phyloP scores from a whole-genome alignment of 1,140 invertebrate species.

The Calliphora vicina region DNA sequence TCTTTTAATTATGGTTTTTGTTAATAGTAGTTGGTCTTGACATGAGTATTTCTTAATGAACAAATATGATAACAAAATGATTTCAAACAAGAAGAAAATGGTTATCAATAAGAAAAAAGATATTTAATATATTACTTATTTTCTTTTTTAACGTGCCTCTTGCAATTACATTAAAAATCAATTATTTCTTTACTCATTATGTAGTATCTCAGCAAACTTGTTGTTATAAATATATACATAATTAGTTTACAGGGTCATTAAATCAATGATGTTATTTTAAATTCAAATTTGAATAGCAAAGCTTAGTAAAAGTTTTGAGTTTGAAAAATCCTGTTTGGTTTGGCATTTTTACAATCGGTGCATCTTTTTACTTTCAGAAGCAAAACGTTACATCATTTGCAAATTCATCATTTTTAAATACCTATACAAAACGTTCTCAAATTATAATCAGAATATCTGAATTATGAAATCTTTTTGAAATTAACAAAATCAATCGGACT shows the following conservation, averaged over 20 bases:
- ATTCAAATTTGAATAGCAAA: no score
- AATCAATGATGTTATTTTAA: not conserved
- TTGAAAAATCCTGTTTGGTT: no score
- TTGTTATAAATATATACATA: not conserved
- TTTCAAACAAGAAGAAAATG: not conserved
- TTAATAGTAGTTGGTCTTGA: not conserved
- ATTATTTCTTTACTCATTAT: not conserved
- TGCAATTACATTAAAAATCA: conserved; percentile 1
- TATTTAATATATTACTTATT: no score
- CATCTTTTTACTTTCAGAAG: no score
- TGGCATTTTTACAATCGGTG: no score
- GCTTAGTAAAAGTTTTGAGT: no score
- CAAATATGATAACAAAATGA: not conserved
- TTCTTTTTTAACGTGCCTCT: not conserved
- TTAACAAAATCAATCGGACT: no score
- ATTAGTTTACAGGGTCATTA: not conserved
- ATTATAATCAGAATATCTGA: no score
- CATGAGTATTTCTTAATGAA: not conserved
- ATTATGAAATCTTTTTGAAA: no score
- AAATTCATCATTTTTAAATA: no score
- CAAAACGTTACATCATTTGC: no score
- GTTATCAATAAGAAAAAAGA: not conserved
- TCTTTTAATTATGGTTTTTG: not conserved
- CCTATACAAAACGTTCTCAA: no score
- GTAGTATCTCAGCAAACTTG: not conserved